Base-by-base conservation (phyloP, 1,140 invertebrate genomes). In the Papilio dardanus region DNA sequence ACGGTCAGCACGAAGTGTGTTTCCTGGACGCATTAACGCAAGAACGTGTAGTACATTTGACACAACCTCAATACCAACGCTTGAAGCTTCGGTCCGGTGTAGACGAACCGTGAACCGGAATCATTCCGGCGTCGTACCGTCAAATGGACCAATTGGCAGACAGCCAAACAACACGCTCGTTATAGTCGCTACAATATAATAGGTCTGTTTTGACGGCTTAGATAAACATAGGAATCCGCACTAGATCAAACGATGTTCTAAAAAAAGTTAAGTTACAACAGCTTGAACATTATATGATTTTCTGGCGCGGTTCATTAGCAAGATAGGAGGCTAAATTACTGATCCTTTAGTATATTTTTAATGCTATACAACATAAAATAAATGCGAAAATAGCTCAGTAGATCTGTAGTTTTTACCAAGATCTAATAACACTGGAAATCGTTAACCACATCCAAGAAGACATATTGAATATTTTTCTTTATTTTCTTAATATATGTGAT, bases 91-190 rank as follows among this genome's bases (percentile, higher is more conserved):
- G 81, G 83, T 86, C 85, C 83, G 80, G 79, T 77, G 81, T 83
- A 89, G 84, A 89, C 83, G 88, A 90, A 87, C 85, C 86, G 85
- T 87, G 86, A 90, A 91, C 86, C 83, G 83, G 78, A 87, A 89
- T 89, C 85, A 87, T 85, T 88, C 84, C 81, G 76, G 75, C 79
- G 81, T 83, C 83, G 74, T 83, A 77, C 83, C 86, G 81, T 84
- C 88, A 91, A 89, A 92, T 91, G 88, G 83, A 89, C 84, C 82
- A 86, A 79, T 86, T 92, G 91, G 91, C 86, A 74, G n/a, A 6
- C 8, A 46, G 88, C 91, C 91, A 92, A 87, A 50, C 46, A 71
- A 83, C 77, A 83, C 75, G 80, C 66, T 77, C 10, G 54, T 62
- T 62, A 62, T 28, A 62, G 54, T 62, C 3, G 54, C 54, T 28